Conservation (phyloP, 2,888 invertebrate genomes). For the Drosophila pegasa region DNA sequence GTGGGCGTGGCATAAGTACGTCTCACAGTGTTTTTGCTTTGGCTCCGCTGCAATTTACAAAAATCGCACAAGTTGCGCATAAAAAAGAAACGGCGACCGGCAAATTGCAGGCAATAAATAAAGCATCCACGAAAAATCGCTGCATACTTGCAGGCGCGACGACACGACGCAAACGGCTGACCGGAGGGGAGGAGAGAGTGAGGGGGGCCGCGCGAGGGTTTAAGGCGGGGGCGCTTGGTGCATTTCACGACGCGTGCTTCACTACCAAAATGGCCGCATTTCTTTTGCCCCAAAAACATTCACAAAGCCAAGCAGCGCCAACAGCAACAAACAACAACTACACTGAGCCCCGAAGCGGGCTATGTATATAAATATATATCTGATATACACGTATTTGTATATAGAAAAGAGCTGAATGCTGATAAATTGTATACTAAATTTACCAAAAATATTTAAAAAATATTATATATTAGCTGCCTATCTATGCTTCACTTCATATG, state of each 20-base stretch:
- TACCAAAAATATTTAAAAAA: no score
- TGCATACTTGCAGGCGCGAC: slow-evolving; percentile 63
- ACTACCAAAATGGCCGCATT: slow-evolving; percentile 43
- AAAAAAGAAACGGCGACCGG: slow-evolving; percentile 56
- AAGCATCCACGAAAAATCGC: slow-evolving; percentile 72
- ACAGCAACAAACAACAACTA: slow-evolving; percentile 17
- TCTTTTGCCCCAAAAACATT: slow-evolving; percentile 29
- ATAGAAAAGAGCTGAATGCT: not conserved
- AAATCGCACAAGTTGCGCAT: slow-evolving; percentile 65
- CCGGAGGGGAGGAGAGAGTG: not conserved
- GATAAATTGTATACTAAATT: not conserved
- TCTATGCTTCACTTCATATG: not conserved
- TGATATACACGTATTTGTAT: not conserved
- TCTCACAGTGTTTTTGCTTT: slow-evolving; percentile 32
- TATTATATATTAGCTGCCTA: no score
- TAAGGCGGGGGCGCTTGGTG: not conserved
- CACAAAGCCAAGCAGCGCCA: slow-evolving; percentile 28
- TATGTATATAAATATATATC: not conserved
- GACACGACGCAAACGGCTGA: not conserved
- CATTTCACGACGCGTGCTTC: slow-evolving; percentile 22
- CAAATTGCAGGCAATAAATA: slow-evolving; percentile 76
- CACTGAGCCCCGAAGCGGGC: slow-evolving; percentile 18
- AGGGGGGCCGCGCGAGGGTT: not conserved
- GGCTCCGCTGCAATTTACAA: slow-evolving; percentile 46
- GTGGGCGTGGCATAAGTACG: slow-evolving; percentile 38